Base-by-base conservation (phyloP, 2,113 vertebrate genomes). In the Pyxicephalus adspersus region DNA sequence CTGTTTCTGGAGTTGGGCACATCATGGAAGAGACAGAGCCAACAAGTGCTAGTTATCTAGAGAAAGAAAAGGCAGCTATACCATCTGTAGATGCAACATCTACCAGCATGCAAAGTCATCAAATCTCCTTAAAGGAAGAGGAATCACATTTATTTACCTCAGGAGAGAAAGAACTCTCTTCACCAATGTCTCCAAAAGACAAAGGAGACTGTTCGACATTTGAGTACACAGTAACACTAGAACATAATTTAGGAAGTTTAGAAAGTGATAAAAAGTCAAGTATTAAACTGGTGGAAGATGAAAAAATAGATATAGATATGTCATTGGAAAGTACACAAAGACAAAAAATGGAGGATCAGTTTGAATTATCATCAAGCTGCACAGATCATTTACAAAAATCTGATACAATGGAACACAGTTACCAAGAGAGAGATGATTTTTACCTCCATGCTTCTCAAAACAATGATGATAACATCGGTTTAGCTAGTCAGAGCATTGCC, bases 81-180 rank as follows among this genome's bases (percentile, higher is more conserved):
- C 34, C 78, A 0, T 68, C 84, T 19, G 88, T 85, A 64, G 83
- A 84, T 28, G 51, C 83, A 15, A 25, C 20, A 19, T 25, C 86
- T 73, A 83, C 85, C 15, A 91, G 91, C 84, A 92, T 83, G 65
- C 80, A 83, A 5, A 38, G 66, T 50, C 77, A 83, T 58, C 77
- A 76, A 15, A 83, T 93, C 73, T 93, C 91, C 83, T 84, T 87
- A 51, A 93, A 94, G 86, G 93, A 94, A 72, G 92, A 93, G 72
- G 92, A 92, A 74, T 91, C 88, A 5, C 92, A 90, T 83, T 88
- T 88, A 65, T 85, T 88, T 3, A 84, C 87, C 4, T 86, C 92
- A 81, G 84, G 87, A 51, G 93, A 92, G 86, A 95, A 94, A 84
- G 94, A 95, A 34, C 38, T 87, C 63, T 94, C 92, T 0, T 89